A percentile compares a stretch with the other conserved stretches of the same genome.
phyloP scores from a whole-genome alignment of 2,113 vertebrate species.

The Limanda limanda region DNA sequence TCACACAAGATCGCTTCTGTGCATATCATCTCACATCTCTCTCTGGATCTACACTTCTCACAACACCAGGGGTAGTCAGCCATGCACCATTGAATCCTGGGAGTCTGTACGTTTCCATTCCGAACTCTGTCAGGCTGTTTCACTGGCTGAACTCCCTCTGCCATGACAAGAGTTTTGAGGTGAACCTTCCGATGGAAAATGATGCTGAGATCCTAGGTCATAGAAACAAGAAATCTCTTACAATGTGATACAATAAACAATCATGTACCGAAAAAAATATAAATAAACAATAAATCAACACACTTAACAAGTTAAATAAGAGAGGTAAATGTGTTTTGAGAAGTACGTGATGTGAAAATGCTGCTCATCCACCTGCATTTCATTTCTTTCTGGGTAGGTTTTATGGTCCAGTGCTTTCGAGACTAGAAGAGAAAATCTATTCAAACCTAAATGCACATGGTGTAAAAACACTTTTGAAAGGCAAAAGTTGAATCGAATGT shows the following conservation, averaged over 20 bases:
- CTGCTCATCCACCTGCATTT: too few relatives aligned
- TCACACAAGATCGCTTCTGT: background rate
- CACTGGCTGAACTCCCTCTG: background rate
- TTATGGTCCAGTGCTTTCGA: background rate
- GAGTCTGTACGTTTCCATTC: constrained; percentile 13
- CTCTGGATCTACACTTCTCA: background rate
- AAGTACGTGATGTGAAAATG: too few relatives aligned
- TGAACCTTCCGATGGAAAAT: constrained; percentile 11
- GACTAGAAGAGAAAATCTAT: background rate
- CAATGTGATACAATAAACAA: too few relatives aligned
- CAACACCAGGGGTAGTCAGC: too few relatives aligned
- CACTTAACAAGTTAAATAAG: too few relatives aligned
- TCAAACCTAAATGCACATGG: too few relatives aligned
- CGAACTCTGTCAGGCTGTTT: constrained; percentile 7
- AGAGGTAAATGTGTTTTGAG: too few relatives aligned
- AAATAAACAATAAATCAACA: background rate
- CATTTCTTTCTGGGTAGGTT: background rate
- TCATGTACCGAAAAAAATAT: background rate
- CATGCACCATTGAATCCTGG: background rate
- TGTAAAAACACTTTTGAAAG: background rate
- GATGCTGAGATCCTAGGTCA: constrained; percentile 18
- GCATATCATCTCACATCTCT: background rate
- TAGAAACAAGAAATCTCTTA: background rate
- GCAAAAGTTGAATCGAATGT: background rate
- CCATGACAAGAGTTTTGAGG: background rate